Percentiles rank a stretch among this genome's conserved stretches.
phyloP scores from a whole-genome alignment of 2,113 vertebrate species.

The Scomber scombrus region DNA sequence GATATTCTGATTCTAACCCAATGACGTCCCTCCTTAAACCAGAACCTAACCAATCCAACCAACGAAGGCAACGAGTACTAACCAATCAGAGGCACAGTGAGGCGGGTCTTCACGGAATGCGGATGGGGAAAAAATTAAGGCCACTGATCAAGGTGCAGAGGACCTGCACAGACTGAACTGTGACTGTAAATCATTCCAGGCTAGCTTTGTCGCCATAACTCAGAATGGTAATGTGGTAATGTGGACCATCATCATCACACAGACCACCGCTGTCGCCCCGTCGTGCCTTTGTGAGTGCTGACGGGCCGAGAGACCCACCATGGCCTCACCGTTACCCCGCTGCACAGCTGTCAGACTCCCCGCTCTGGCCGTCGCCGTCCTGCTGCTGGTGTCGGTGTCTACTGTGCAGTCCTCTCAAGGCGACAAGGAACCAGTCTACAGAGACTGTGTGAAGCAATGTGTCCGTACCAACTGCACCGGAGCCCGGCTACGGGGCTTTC shows the following conservation, averaged over 20 bases:
- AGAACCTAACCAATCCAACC: too few species aligned
- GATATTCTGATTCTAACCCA: too few species aligned
- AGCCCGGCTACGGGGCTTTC: constrained; percentile 88
- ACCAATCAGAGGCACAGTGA: too few species aligned
- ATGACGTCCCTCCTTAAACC: too few species aligned
- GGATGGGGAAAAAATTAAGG: too few species aligned
- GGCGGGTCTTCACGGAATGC: too few species aligned
- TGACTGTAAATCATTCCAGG: background rate
- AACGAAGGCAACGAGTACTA: too few species aligned
- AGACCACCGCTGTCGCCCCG: too few species aligned
- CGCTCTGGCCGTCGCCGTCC: constrained; percentile 68
- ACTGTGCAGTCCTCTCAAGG: constrained; percentile 88
- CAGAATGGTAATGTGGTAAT: constrained; percentile 57
- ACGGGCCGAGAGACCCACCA: constrained; percentile 57
- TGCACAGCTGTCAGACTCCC: constrained; percentile 76
- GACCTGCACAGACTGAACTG: background rate
- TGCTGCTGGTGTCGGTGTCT: constrained; percentile 66
- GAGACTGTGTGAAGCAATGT: constrained; percentile 91
- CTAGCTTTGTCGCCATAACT: background rate
- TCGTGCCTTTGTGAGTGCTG: constrained; percentile 73
- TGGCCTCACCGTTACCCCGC: constrained; percentile 62
- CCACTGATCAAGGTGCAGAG: background rate
- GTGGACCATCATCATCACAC: too few species aligned
- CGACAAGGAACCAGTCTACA: constrained; percentile 95
- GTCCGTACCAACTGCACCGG: constrained; percentile 94